Evolutionary conservation across 2,113 vertebrate genomes (phyloP).

Genomic region (Chamaetylas fuelleborni): DNA sequence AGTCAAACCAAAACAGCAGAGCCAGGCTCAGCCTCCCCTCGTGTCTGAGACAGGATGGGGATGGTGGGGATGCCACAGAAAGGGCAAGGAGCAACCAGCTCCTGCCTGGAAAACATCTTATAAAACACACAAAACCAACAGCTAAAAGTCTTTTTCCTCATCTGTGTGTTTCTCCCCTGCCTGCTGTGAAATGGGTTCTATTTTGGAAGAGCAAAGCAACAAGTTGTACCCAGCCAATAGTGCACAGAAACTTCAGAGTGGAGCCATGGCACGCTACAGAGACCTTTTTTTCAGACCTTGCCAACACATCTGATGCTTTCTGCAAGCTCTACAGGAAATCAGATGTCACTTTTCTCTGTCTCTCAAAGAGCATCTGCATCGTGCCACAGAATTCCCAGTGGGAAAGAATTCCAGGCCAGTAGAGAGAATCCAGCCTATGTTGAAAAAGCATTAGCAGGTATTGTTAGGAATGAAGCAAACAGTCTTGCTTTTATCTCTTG

Average conservation of each 20-base stretch:
- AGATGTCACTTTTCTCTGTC: not conserved
- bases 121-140: not conserved
- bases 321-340: not conserved
- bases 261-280: not conserved
- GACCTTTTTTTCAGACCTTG: not conserved
- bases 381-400: not conserved
- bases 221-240: not conserved
- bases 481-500: not conserved
- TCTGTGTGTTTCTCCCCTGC: not conserved
- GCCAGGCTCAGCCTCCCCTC: not conserved
- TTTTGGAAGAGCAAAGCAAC: not conserved
- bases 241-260: not conserved
- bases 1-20: not conserved
- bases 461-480: not conserved
- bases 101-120: not conserved
- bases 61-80: not conserved
- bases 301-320: not conserved
- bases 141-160: not conserved
- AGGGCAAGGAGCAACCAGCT: not conserved
- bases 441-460: not conserved
- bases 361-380: not conserved
- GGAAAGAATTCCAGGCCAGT: not conserved
- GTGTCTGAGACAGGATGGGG: rapidly evolving
- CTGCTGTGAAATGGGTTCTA: not conserved
- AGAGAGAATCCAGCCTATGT: not conserved